Evolutionary conservation across 2,797 vertebrate genomes (phyloP).

Genomic region (Rhyacichthys aspro): DNA sequence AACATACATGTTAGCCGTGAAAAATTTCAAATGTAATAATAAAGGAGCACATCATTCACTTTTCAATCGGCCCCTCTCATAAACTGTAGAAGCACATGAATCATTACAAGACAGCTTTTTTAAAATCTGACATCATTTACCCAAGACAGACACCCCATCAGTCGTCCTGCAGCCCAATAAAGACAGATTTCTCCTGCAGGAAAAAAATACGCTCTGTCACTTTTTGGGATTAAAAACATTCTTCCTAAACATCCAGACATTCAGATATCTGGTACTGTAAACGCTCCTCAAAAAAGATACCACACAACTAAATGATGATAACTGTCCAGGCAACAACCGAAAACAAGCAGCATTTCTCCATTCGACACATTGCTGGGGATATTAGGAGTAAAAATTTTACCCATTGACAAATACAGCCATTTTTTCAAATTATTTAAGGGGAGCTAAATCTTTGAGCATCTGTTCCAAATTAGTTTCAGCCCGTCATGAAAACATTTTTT

Average conservation of each 20-base stretch:
- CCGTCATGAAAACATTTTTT: background rate
- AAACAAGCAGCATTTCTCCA: background rate
- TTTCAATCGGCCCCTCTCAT: conserved; percentile 65
- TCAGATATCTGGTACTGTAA: background rate
- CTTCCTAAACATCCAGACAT: conserved; percentile 1
- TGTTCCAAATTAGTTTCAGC: background rate
- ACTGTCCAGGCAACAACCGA: background rate
- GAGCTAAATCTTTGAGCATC: conserved; percentile 11
- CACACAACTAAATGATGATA: background rate
- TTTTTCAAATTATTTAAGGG: background rate
- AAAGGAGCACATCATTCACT: conserved; percentile 73
- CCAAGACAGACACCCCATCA: conserved; percentile 22
- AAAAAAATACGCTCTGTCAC: conserved; percentile 7
- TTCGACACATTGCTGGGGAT: no score
- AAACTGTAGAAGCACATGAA: conserved; percentile 64
- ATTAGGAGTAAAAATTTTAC: no score
- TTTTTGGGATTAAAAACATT: background rate
- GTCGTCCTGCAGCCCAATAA: conserved; percentile 27
- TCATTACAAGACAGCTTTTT: conserved; percentile 57
- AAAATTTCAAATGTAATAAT: conserved; percentile 72
- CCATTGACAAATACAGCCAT: background rate
- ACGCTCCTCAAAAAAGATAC: background rate
- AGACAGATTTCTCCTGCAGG: conserved; percentile 8
- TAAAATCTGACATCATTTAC: conserved; percentile 55
- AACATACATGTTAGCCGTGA: conserved; percentile 69